Conservation (phyloP, 1,140 invertebrate species). For the Drosophila willistoni region DNA sequence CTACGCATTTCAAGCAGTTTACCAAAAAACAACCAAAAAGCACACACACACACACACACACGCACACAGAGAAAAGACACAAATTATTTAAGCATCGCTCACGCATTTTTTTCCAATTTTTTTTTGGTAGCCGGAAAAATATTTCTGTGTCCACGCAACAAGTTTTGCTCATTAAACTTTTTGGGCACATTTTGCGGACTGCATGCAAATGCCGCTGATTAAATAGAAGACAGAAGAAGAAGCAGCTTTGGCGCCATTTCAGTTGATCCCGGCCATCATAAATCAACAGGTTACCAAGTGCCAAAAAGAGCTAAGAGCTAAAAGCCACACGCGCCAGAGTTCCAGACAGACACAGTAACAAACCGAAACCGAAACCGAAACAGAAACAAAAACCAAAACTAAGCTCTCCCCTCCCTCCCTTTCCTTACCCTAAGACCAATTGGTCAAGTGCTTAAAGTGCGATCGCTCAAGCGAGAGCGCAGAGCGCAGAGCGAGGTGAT, state of each 20-base stretch:
- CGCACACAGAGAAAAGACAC: not conserved
- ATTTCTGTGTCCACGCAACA: conserved; percentile 58
- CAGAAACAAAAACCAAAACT: not conserved
- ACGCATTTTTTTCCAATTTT: conserved; percentile 57
- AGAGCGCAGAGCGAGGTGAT: not conserved
- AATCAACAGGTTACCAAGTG: conserved; percentile 55
- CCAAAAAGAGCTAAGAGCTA: conserved; percentile 22
- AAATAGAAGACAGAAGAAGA: conserved; percentile 26
- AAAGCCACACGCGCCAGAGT: conserved; percentile 1
- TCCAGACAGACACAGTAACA: conserved; percentile 4
- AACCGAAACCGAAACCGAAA: not conserved
- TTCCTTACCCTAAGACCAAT: not conserved
- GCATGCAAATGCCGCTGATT: conserved; percentile 75
- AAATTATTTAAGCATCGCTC: conserved; percentile 59
- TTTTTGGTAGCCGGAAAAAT: conserved; percentile 62
- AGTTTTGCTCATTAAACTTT: conserved; percentile 65
- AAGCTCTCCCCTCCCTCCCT: not conserved
- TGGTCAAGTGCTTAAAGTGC: not conserved
- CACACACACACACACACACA: conserved; percentile 6
- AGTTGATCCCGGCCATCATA: conserved; percentile 41
- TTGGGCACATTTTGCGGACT: conserved; percentile 63
- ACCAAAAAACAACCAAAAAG: conserved; percentile 21
- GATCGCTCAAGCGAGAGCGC: not conserved
- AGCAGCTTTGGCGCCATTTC: conserved; percentile 33
- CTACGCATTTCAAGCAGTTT: conserved; percentile 71